Evolutionary conservation across 1,140 invertebrate genomes (phyloP), one percentile per base, ranked within the genome.

Genomic region (Propsilocerus akamusi): DNA sequence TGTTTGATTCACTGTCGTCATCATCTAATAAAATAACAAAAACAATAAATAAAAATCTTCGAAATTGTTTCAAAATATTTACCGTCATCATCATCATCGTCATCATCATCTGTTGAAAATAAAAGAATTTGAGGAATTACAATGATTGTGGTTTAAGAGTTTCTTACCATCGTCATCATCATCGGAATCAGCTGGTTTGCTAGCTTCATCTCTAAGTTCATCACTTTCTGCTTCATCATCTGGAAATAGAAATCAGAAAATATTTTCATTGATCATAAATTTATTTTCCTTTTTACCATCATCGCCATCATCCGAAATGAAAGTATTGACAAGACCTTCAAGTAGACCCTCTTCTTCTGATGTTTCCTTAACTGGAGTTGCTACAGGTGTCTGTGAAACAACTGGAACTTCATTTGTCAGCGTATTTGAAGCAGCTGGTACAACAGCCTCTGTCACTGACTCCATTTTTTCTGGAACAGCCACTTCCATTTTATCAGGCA

Each of bases 211-310:
- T 41, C 34, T 41, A 7, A 41, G 22, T 17, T 41, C 34, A 7
- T 20, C 34, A 41, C 34, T 41, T 41, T 41, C 34, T n/a, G n/a
- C n/a, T 8, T 41, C 34, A 41, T 41, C 34, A 41, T 41, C 34
- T 41, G 22, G 8, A 41, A 3, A 3, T 37, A 14, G 20, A 37
- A 37, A 37, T 14, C n/a, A 3, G n/a, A 17, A 17, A 14, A 17
- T n/a, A 14, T n/a, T n/a, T n/a, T 37, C 17, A 37, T 37, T 17
- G 20, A 37, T n/a, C 17, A 34, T 14, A 5, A 10, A 37, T 37
- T 37, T 37, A 17, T 14, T n/a, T 3, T 17, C 7, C 2, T 17
- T 41, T 17, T 17, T 17, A 41, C 14, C 34, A 17, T 41, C 34
- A 20, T 41, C 34, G 10, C 11, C 34, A 41, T 41, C 34, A 41